Evolutionary conservation across 2,113 vertebrate genomes (phyloP).

Genomic region (Pluvialis apricaria): DNA sequence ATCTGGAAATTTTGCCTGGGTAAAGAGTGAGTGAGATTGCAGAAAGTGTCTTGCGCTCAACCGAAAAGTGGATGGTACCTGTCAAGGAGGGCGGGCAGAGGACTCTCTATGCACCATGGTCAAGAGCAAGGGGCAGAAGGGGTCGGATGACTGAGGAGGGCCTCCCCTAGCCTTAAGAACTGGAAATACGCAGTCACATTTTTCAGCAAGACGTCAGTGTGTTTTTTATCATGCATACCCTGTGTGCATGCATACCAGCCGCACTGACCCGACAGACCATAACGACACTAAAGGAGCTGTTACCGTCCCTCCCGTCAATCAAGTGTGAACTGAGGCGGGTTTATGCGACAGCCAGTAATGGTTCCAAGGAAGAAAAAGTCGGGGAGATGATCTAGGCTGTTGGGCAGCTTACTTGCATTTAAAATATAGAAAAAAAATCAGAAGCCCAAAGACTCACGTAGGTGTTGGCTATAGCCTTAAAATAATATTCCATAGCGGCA

Average conservation of each 20-base stretch:
- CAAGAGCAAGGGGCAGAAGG: not conserved
- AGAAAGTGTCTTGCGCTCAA: not conserved
- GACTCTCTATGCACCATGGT: not conserved
- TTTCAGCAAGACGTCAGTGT: not conserved
- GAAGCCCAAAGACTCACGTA: not conserved
- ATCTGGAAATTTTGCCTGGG: conserved; percentile 7
- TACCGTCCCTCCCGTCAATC: conserved; percentile 23
- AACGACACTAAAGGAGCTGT: conserved; percentile 49
- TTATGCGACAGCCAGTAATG: conserved; percentile 26
- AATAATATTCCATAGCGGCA: not conserved
- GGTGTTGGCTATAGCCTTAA: not conserved
- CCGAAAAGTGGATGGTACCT: not conserved
- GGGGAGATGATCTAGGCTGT: not conserved
- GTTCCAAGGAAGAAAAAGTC: conserved; percentile 3
- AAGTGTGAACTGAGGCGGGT: not conserved
- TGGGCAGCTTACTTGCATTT: not conserved
- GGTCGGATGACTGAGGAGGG: not conserved
- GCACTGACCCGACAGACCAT: conserved; percentile 14
- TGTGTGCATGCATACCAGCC: not conserved
- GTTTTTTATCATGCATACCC: conserved; percentile 17
- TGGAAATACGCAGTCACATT: not conserved
- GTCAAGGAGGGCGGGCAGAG: not conserved
- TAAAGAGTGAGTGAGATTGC: not conserved
- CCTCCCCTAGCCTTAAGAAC: not conserved
- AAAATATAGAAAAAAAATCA: not conserved